Conservation (phyloP, 2,888 invertebrate species). For the Tenthredo distinguenda region DNA sequence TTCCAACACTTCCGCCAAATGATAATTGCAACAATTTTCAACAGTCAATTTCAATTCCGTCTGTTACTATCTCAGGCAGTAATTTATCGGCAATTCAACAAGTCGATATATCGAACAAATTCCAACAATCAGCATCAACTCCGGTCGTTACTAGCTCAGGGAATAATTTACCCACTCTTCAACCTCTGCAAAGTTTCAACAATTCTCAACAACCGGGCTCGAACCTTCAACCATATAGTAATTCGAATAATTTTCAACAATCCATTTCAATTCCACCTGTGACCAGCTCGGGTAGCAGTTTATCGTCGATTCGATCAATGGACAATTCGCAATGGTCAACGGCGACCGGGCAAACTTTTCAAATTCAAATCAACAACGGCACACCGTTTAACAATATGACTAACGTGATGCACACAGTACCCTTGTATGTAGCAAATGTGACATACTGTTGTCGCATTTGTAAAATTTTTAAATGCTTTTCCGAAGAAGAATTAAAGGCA, state of each 20-base stretch:
- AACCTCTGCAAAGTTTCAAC: background rate
- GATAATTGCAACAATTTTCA: background rate
- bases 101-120: background rate
- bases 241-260: background rate
- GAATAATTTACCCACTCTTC: background rate
- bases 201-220: background rate
- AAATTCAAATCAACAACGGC: constrained; percentile 11
- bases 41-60: background rate
- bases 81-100: background rate
- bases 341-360: background rate
- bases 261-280: background rate
- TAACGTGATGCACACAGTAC: constrained; percentile 3
- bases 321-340: constrained; percentile 15
- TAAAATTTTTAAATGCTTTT: constrained; percentile 27
- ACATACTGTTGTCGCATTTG: constrained; percentile 37
- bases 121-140: background rate
- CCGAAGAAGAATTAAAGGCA: constrained; percentile 10
- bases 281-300: background rate
- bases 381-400: constrained; percentile 15
- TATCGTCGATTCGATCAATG: background rate
- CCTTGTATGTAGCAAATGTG: background rate
- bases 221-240: background rate
- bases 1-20: background rate
- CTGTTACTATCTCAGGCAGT: background rate
- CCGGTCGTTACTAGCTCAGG: background rate